A percentile compares a stretch with the other conserved stretches of the same genome.
Evolutionary conservation across 2,888 invertebrate species (phyloP).

Genomic region (Spodoptera exigua): DNA sequence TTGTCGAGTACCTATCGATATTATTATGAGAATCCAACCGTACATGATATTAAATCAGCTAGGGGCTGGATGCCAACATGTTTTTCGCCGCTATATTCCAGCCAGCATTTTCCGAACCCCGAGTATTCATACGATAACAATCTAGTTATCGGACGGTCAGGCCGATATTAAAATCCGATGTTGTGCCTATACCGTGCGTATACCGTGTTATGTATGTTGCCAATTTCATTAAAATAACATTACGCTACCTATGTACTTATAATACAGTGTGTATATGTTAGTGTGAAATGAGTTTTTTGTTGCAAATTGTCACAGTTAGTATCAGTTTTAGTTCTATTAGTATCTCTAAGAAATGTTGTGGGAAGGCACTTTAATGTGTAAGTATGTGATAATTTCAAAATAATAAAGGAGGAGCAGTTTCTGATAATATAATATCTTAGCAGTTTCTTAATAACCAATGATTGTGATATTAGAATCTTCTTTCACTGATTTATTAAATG

Average conservation of each 20-base stretch:
- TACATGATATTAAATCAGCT: conserved; percentile 66
- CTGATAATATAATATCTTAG: too few species aligned
- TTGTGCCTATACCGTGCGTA: conserved; percentile 53
- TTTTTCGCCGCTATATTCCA: conserved; percentile 69
- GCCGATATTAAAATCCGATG: conserved; percentile 78
- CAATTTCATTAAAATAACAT: conserved; percentile 48
- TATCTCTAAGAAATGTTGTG: too few species aligned
- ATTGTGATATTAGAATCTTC: too few species aligned
- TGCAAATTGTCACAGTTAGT: conserved; percentile 10
- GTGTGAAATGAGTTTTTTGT: background rate
- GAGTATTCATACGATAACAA: conserved; percentile 76
- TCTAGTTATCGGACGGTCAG: conserved; percentile 74
- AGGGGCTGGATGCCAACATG: conserved; percentile 64
- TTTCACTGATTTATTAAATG: too few species aligned
- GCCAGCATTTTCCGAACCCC: conserved; percentile 64
- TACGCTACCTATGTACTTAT: conserved; percentile 4
- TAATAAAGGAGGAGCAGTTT: too few species aligned
- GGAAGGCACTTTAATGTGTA: too few species aligned
- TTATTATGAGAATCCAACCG: conserved; percentile 64
- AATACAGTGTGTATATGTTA: background rate
- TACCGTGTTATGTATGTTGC: conserved; percentile 3
- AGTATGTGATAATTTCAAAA: too few species aligned
- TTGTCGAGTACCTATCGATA: conserved; percentile 49
- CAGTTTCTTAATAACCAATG: too few species aligned
- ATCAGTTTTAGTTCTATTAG: background rate